Conservation (phyloP, 2,113 vertebrate genomes). For the Dolichotis patagonum region DNA sequence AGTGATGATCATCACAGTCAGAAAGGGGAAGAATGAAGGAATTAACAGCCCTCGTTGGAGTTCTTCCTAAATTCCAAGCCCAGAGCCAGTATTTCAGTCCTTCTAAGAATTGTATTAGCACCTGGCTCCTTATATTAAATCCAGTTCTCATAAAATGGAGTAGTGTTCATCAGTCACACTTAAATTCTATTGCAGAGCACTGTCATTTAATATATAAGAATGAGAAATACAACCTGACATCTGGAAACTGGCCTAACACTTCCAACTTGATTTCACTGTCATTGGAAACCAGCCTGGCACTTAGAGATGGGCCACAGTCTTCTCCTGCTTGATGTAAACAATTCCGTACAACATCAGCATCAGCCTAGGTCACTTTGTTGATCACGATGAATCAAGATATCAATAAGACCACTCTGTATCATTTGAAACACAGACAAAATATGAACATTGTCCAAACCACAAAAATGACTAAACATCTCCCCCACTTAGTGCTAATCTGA, state of each 20-base stretch:
- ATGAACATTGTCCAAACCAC: not conserved
- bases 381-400: not conserved
- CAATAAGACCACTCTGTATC: not conserved
- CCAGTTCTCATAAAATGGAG: not conserved
- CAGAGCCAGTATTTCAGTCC: not conserved
- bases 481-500: not conserved
- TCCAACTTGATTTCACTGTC: not conserved
- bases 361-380: not conserved
- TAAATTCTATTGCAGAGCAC: not conserved
- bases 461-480: not conserved
- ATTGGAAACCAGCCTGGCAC: not conserved
- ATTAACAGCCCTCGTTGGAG: not conserved
- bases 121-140: not conserved
- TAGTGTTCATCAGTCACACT: not conserved
- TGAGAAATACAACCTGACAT: conserved; percentile 22
- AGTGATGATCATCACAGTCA: not conserved
- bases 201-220: not conserved
- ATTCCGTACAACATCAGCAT: not conserved
- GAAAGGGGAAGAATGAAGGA: not conserved
- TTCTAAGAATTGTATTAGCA: not conserved
- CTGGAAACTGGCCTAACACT: not conserved
- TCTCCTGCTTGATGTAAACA: not conserved
- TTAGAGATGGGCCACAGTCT: not conserved
- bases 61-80: not conserved
- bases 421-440: not conserved